Evolutionary conservation across 1,140 invertebrate genomes (phyloP).

Genomic region (Tribolium madens): DNA sequence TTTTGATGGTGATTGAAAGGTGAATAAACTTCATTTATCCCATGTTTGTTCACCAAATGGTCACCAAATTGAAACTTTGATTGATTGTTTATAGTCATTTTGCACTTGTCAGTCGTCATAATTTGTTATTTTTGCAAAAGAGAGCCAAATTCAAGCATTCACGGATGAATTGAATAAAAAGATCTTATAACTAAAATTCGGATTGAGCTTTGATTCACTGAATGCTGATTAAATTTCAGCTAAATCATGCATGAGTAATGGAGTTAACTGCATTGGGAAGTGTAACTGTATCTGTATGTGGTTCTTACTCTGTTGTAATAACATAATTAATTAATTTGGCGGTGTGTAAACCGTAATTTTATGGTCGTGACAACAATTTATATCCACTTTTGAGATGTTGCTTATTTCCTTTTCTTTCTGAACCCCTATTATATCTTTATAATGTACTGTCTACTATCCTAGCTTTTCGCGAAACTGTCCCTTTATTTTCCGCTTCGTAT

Average conservation of each 20-base stretch:
- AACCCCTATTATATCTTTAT: neutral
- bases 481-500: neutral
- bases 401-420: neutral
- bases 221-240: neutral
- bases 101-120: neutral
- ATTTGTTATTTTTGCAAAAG: neutral
- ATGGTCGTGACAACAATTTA: no score
- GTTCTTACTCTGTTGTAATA: neutral
- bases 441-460: neutral
- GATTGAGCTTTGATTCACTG: neutral
- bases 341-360: no score
- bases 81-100: constrained; percentile 38
- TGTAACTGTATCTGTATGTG: neutral
- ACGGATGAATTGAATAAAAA: neutral
- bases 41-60: constrained; percentile 9
- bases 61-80: constrained; percentile 27
- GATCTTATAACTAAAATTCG: neutral
- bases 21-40: constrained; percentile 18
- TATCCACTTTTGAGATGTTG: neutral
- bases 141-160: neutral
- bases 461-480: neutral
- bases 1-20: constrained; percentile 1
- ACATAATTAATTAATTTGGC: no score
- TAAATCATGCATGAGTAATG: neutral
- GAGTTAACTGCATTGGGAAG: neutral